Evolutionary conservation across 2,797 vertebrate species (phyloP), one percentile per base, ranked within the genome.

Genomic region (Hydrophis major): DNA sequence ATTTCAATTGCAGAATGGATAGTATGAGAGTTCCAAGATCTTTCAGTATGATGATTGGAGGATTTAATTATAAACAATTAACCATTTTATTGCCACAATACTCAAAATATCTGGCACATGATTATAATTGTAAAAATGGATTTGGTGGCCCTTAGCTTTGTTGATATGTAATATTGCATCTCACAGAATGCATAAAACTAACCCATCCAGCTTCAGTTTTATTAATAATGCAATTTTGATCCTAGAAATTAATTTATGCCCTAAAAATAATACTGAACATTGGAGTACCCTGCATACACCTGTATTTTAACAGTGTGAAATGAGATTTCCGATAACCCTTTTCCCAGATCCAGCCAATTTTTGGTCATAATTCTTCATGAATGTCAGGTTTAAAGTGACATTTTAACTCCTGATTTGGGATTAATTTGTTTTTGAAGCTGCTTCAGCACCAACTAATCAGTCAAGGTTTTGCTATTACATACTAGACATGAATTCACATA

Each of bases 81-180:
- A 60, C 74, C 95, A 94, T 0, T 1, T 94, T 94, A n/a, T 88
- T 53, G 20, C 18, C 14, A 87, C 93, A 94, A 90, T 42, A 92
- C 91, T 95, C 88, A 91, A 47, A 7, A 94, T 92, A 87, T 88
- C 94, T 94, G 93, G 94, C 93, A 95, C 91, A 90, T 91, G 63
- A 55, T 37, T 92, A 57, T 92, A 92, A 90, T 94, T 95, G 91
- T 93, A 91, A 94, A 92, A 95, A 87, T 53, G 66, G 92, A 92
- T 87, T 87, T 93, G 89, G n/a, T 94, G 87, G 94, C 91, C 89
- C 91, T 69, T 93, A 94, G 86, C 93, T 22, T 50, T 66, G 89
- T 50, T 90, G 27, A 66, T 92, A 27, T 89, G 87, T 90, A 94
- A 63, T 90, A 50, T 86, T 94, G 53, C 13, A 14, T 89, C 94